These are phyloP conservation scores for Dromococcyx pavoninus DNA, from an alignment of 2,797 vertebrate genomes.

Conservation along the genomic window DNA sequence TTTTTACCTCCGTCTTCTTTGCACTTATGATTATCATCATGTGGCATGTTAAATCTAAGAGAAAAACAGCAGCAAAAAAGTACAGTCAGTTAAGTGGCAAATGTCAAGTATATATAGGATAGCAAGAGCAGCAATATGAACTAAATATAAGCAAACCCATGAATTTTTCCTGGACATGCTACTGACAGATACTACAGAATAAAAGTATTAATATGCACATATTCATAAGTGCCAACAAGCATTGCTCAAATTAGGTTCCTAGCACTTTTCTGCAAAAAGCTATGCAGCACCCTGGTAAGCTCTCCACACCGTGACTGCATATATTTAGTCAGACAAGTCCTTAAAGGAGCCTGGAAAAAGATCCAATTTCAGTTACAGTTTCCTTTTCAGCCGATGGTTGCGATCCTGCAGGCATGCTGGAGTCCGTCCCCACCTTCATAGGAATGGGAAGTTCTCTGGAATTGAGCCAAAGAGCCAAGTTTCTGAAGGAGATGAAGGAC, in stretches of 20 bases:
- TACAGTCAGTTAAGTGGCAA: neutral
- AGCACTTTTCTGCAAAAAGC: neutral
- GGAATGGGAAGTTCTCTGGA: neutral
- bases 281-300: neutral
- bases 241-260: neutral
- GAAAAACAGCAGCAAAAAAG: neutral
- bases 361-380: neutral
- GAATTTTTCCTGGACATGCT: neutral
- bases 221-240: neutral
- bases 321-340: neutral
- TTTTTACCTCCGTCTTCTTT: conserved; percentile 94
- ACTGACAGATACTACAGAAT: neutral
- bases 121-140: neutral
- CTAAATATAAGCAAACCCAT: neutral
- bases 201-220: neutral
- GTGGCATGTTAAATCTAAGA: conserved; percentile 97
- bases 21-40: conserved; percentile 97
- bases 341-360: neutral
- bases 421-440: neutral
- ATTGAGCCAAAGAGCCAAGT: neutral
- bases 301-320: neutral
- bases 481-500: neutral
- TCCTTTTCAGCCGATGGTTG: neutral
- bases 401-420: neutral
- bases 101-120: neutral